A percentile compares a stretch with the other conserved stretches of the same genome.
These are phyloP conservation scores for Drosophila monieri DNA, from an alignment of 2,888 invertebrate species.

Conservation along the genomic window DNA sequence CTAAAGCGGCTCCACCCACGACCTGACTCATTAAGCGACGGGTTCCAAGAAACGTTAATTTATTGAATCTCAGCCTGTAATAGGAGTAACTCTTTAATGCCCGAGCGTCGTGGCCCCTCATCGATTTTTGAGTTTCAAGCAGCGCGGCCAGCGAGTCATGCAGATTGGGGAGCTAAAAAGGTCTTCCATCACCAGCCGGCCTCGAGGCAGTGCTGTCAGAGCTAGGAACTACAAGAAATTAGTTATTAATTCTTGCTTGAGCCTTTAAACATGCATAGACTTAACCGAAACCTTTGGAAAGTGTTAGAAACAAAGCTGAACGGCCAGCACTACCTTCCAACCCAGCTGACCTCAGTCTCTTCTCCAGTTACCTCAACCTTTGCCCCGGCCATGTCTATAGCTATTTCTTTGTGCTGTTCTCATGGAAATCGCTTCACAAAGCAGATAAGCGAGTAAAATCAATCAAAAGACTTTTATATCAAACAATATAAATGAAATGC, in stretches of 20 bases:
- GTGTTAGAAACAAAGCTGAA: neutral
- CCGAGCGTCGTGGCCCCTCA: conserved; percentile 6
- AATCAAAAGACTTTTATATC: conserved; percentile 69
- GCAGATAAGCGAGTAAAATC: conserved; percentile 66
- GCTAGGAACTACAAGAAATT: no score
- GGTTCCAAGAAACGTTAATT: conserved; percentile 33
- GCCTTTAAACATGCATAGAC: no score
- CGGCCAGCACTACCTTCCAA: neutral
- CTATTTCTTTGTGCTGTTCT: conserved; percentile 27
- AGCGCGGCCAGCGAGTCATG: conserved; percentile 33
- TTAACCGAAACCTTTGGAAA: neutral
- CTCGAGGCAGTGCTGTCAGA: no score
- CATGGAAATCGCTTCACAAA: conserved; percentile 55
- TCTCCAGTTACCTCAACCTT: conserved; percentile 53
- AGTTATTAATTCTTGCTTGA: no score
- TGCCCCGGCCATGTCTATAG: conserved; percentile 15
- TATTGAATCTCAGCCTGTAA: conserved; percentile 30
- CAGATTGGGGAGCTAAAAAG: conserved; percentile 34
- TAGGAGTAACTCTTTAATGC: conserved; percentile 37
- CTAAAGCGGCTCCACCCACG: conserved; percentile 24
- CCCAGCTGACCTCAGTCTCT: conserved; percentile 46
- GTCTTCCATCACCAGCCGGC: conserved; percentile 3
- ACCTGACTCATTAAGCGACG: conserved; percentile 16
- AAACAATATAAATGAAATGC: conserved; percentile 69
- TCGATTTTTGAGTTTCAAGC: conserved; percentile 32